Evolutionary conservation across 2,113 vertebrate genomes (phyloP).

Genomic region (Siniperca knerii): DNA sequence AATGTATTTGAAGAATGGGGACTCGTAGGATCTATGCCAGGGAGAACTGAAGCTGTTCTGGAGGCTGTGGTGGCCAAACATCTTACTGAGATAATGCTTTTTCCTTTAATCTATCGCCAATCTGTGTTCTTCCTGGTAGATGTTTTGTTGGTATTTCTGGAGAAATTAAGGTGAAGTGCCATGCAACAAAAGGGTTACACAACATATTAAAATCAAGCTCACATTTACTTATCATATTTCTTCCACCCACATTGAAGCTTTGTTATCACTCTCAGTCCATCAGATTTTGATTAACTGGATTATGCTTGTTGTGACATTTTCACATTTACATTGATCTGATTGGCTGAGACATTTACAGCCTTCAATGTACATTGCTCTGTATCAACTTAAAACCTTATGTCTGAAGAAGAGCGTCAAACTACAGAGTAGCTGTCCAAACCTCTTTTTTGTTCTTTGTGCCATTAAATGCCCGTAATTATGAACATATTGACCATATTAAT

Average conservation of each 20-base stretch:
- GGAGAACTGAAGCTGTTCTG: background rate
- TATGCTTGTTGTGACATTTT: too few relatives aligned
- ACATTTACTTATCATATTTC: too few relatives aligned
- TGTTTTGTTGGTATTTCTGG: background rate
- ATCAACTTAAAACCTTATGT: background rate
- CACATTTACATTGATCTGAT: too few relatives aligned
- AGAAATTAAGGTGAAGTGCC: background rate
- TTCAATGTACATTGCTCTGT: background rate
- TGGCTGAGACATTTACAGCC: background rate
- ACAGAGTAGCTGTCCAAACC: too few relatives aligned
- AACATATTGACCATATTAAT: background rate
- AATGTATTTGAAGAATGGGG: background rate
- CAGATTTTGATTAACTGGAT: too few relatives aligned
- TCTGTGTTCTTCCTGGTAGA: background rate
- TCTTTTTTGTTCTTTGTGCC: background rate
- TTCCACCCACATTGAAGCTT: too few relatives aligned
- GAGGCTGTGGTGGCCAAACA: background rate
- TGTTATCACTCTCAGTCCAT: too few relatives aligned
- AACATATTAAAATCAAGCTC: too few relatives aligned
- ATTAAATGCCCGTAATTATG: background rate
- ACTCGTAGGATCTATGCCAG: background rate
- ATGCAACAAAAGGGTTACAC: background rate
- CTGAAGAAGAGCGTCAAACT: background rate
- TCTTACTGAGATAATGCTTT: background rate
- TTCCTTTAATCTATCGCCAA: background rate